Percentiles rank a stretch among this genome's conserved stretches.
These are phyloP conservation scores for Brachionus paranguensis DNA, from an alignment of 1,140 invertebrate species.

Conservation along the genomic window DNA sequence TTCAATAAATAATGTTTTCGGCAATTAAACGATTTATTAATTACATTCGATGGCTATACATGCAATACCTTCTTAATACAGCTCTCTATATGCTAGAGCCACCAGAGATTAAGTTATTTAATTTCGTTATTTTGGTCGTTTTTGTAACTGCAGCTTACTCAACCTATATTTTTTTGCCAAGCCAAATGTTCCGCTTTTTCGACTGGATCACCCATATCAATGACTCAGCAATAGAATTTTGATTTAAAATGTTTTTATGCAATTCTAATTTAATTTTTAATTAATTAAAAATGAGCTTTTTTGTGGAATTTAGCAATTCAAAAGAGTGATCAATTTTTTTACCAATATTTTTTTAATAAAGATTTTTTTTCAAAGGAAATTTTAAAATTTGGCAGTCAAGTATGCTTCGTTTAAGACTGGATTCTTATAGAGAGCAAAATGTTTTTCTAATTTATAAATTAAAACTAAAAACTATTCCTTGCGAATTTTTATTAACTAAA, in stretches of 20 bases:
- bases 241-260: background rate
- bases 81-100: constrained; percentile 38
- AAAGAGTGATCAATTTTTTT: background rate
- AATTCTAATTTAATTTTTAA: background rate
- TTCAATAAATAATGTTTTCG: constrained; percentile 17
- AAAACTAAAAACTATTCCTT: too few species aligned
- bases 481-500: too few species aligned
- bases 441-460: too few species aligned
- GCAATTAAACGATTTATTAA: constrained; percentile 19
- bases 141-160: background rate
- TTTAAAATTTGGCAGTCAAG: too few species aligned
- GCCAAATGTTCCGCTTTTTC: constrained; percentile 7
- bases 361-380: too few species aligned
- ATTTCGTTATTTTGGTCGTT: constrained; percentile 13
- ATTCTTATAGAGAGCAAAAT: too few species aligned
- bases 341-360: background rate
- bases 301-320: background rate
- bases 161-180: constrained; percentile 39
- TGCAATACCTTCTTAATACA: constrained; percentile 40
- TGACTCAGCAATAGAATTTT: background rate
- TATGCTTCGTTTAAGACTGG: too few species aligned
- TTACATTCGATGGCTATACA: constrained; percentile 33
- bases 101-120: constrained; percentile 8
- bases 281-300: background rate
- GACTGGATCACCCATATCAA: background rate